Base-by-base conservation (phyloP, 1,140 invertebrate genomes). In the Oryzaephilus surinamensis region DNA sequence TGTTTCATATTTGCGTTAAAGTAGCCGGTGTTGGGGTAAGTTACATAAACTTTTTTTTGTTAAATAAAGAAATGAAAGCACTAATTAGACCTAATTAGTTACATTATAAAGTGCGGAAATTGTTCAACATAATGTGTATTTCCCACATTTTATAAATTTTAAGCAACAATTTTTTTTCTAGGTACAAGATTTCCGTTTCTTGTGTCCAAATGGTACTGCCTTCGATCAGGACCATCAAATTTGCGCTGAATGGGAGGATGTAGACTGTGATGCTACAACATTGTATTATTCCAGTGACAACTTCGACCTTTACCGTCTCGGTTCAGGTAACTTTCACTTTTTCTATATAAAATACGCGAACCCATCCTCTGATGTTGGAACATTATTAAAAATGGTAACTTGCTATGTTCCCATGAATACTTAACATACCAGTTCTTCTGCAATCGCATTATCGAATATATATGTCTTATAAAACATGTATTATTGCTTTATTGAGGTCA, bases 151-250 rank as follows among this genome's bases (percentile, higher is more conserved):
- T 8, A 2, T 26, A 15, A 11, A 26, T 38, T 36, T 34, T 23
- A 23, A 6, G 21, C n/a, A n/a, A n/a, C n/a, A n/a, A n/a, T n/a
- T n/a, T n/a, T n/a, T n/a, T n/a, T 62, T 62, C 37, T 58, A 80
- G 77, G 68, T 84, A 24, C 72, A 80, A 60, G 81, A 86, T 66
- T 81, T 76, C 64, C 75, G 82, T 49, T 93, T 92, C 66, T 71
- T 92, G 46, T 93, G 89, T 60, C 87, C 88, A 3, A 91, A 92
- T 52, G 84, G 87, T 44, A 94, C 89, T 0, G 77, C 88, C 39
- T 92, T 94, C 64, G 87, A 93, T 58, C 88, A 92, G 59, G 87
- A 91, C 56, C 84, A 86, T 36, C 85, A 91, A 61, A 90, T 88
- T 14, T 92, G 88, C 60, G 85, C 86, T 29, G 84, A 88, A 55